Percentiles rank a stretch among this genome's conserved stretches.
These are phyloP conservation scores for Drosophila putrida DNA, from an alignment of 2,888 invertebrate genomes.

Conservation along the genomic window DNA sequence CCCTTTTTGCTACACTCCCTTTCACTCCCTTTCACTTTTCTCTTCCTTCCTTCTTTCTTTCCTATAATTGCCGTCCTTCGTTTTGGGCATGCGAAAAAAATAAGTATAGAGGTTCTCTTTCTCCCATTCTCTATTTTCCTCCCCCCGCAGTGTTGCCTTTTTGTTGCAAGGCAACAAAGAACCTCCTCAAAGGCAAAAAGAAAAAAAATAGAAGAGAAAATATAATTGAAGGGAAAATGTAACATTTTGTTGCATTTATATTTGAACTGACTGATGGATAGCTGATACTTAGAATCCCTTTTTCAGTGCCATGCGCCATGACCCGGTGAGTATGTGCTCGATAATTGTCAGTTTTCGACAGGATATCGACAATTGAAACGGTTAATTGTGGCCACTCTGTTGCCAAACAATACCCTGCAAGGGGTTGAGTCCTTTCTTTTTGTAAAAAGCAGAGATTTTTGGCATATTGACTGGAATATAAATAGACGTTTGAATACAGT, in stretches of 20 bases:
- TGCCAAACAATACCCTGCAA: conserved; percentile 39
- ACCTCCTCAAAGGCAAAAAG: conserved; percentile 25
- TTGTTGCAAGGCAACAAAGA: conserved; percentile 49
- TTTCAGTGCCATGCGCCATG: neutral
- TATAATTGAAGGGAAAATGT: conserved; percentile 63
- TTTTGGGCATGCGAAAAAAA: conserved; percentile 46
- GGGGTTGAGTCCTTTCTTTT: conserved; percentile 1
- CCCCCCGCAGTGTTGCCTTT: conserved; percentile 23
- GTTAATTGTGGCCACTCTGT: conserved; percentile 58
- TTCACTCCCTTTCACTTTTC: conserved; percentile 28
- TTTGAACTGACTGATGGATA: conserved; percentile 39
- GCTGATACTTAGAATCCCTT: conserved; percentile 14
- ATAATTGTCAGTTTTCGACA: conserved; percentile 50
- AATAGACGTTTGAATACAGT: conserved; percentile 10
- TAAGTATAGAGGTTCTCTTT: conserved; percentile 28
- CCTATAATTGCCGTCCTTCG: conserved; percentile 53
- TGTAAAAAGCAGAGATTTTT: neutral
- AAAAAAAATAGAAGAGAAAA: conserved; percentile 7
- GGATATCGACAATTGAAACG: conserved; percentile 54
- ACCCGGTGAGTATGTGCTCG: conserved; percentile 14
- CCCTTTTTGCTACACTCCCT: conserved; percentile 44
- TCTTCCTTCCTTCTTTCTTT: conserved; percentile 14
- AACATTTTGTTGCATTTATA: conserved; percentile 63
- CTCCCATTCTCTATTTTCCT: neutral
- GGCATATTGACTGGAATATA: conserved; percentile 5